Base-by-base conservation (phyloP, 2,888 invertebrate genomes). In the Eledone cirrhosa region DNA sequence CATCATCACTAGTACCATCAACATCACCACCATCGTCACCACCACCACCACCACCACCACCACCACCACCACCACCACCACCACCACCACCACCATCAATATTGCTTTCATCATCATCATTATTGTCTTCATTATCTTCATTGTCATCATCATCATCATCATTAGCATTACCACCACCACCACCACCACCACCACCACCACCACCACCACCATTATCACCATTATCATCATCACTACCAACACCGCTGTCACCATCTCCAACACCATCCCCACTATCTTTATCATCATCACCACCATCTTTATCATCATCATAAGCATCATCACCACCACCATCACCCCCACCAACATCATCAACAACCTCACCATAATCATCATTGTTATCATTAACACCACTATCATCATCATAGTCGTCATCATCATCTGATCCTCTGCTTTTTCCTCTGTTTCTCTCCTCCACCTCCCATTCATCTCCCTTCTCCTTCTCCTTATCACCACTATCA, bases 241-340 rank as follows among this genome's bases (percentile, higher is more conserved):
- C 33, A 33, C 33, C 5, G 8, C 33, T 8, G 8, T 8, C 33
- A 74, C 63, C 16, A 77, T 48, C 59, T 48, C 53, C 27, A 53
- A 2, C 77, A 77, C 48, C 77, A 47, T 48, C 53, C 24, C 53
- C 77, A 48, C 24, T 19, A 13, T 48, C 53, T 48, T 77, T 27
- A 77, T 77, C 77, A 77, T 48, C 24, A 77, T 77, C 27, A 77
- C 48, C 53, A 77, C 48, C 59, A 77, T n/a, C 27, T 8, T 41
- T 2, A 41, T 41, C 41, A 41, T 2, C 41, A 41, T 41, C 41
- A 41, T 41, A 5, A 41, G 0, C 41, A 41, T 3, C 41, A 41
- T 41, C 41, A 11, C 11, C 41, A 0, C 11, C 41, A 41, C 41
- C 11, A 41, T 41, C 41, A 27, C 14, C 65, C 11, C 11, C 8